Evolutionary conservation across 2,888 invertebrate species (phyloP), one percentile per base, ranked within the genome.

Genomic region (Tachina lurida): DNA sequence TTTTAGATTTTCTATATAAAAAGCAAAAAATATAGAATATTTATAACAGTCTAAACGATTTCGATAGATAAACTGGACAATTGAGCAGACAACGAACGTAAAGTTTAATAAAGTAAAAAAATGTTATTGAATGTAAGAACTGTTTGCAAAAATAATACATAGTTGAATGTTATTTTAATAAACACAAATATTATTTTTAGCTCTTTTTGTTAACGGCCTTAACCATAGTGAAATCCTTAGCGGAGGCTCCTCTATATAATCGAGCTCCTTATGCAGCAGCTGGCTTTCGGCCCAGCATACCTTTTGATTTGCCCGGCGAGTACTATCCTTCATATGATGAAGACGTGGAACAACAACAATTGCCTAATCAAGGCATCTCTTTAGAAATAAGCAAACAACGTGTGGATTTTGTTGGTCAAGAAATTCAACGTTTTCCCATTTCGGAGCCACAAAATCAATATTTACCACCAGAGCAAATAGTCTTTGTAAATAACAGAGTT

Each of bases 201-300:
- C 31, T 89, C 31, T 19, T 89, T n/a, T 68, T 87, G 60, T 45
- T 89, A 3, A 56, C 74, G 31, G 45, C 87, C 15, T 58, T 90
- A 19, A 54, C 43, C 10, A 47, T 89, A 31, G 84, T 63, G 3
- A 17, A 84, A 10, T 82, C 87, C 1, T 39, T 84, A 1, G 90
- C 89, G 10, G 92, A 91, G 80, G 75, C 89, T 7, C 89, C 90
- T 13, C 63, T 79, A 10, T 15, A 86, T 52, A 49, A 77, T 67
- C 84, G 87, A 15, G 90, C 87, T 1, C 92, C 93, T 2, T 93
- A 93, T 88, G 90, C 92, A 1, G 89, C 93, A 3, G 88, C 92
- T 8, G 93, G 93, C 10, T 93, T 92, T 93, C 92, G 91, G 49
- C 93, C 93, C 13, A 88, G 89, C 39, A 89, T 90, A 31, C 90